Base-by-base conservation (phyloP, 2,113 vertebrate genomes). In the Tiliqua scincoides region DNA sequence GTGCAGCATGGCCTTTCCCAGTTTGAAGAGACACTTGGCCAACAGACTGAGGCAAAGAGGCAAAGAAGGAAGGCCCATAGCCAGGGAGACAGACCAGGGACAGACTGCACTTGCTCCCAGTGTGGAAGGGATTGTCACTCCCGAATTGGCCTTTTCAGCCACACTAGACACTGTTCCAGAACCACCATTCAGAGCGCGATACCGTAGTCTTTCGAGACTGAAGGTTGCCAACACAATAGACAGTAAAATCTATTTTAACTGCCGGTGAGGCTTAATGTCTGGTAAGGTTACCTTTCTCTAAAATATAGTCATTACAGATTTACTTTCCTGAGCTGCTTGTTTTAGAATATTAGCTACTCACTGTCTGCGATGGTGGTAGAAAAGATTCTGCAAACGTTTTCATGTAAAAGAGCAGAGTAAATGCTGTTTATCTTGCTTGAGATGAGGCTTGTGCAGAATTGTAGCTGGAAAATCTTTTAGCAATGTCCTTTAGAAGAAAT, bases 401-500 rank as follows among this genome's bases (percentile, higher is more conserved):
- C 61, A 40, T 1, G 0, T 63, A 79, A 43, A 37, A 57, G 61
- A 18, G 27, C 27, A 74, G 17, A 75, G 35, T 27, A 68, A 68
- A 68, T 32, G 17, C 25, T 79, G 20, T 80, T 88, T 84, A 18
- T 54, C 61, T 88, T 43, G 63, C 27, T 82, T 85, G 43, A 30
- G 57, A 40, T 57, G 61, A 17, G 1, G 77, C 74, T 81, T 2
- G 77, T 3, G 21, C 5, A 35, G n/a, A 57, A 72, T 78, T 83
- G 21, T 79, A 80, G 9, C 21, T 79, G 61, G 86, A 79, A 15
- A 18, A 92, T 75, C 11, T 30, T 88, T 5, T 82, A 3, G 27
- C 86, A 70, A 52, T 40, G 40, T 54, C 18, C 0, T 3, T 75
- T 85, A 75, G 43, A 93, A 92, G 84, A 93, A 89, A 91, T 73